Conservation (phyloP, 1,140 invertebrate genomes). For the Microplitis mediator region DNA sequence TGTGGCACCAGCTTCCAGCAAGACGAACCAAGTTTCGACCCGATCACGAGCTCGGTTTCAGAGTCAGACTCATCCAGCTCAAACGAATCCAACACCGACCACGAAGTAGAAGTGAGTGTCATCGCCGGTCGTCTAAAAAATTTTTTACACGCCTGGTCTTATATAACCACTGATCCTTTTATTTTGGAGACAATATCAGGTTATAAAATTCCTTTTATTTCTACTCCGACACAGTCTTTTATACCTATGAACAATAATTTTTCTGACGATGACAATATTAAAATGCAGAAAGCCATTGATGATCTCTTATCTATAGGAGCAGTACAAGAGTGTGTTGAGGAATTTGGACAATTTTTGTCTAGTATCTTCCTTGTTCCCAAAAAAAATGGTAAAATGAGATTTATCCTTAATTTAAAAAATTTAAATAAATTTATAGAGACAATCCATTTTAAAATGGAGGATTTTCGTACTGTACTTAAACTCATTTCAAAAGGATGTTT, state of each 20-base stretch:
- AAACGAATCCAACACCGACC: not conserved
- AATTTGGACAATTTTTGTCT: slow-evolving; percentile 33
- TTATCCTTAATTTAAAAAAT: slow-evolving; percentile 39
- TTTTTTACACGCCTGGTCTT: slow-evolving; percentile 26
- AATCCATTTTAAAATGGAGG: slow-evolving; percentile 38
- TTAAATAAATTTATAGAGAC: slow-evolving; percentile 36
- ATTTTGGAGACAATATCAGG: slow-evolving; percentile 25
- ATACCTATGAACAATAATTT: not conserved
- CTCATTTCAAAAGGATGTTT: slow-evolving; percentile 27
- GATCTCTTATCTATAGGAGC: not conserved
- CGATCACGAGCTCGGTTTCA: not conserved
- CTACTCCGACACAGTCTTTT: not conserved
- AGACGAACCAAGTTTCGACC: no score
- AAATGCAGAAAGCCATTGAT: slow-evolving; percentile 16
- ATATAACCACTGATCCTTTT: slow-evolving; percentile 27
- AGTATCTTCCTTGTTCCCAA: slow-evolving; percentile 36
- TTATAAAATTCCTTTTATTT: slow-evolving; percentile 31
- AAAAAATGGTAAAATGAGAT: slow-evolving; percentile 36
- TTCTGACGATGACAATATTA: not conserved
- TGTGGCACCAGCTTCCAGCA: not conserved
- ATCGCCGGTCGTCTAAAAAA: slow-evolving; percentile 21
- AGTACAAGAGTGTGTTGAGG: slow-evolving; percentile 5
- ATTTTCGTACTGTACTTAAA: slow-evolving; percentile 36
- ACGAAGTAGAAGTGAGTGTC: slow-evolving; percentile 13
- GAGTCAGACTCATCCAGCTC: not conserved